phyloP scores from a whole-genome alignment of 92 coral and sea anemone genomes.

The Siderastrea siderea region DNA sequence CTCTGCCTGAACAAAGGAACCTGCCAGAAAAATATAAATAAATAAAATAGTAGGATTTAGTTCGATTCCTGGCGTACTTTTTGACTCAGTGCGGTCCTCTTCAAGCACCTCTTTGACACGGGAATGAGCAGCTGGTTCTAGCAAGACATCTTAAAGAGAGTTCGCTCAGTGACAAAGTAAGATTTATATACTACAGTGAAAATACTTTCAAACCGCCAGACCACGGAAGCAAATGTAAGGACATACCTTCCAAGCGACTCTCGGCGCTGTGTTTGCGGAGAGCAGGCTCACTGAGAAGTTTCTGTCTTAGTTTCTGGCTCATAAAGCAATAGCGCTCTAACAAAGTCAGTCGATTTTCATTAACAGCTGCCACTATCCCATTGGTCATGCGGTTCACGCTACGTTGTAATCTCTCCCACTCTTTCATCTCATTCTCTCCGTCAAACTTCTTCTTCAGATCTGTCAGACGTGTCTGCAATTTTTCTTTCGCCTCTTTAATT shows the following conservation, averaged over 20 bases:
- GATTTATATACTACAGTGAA: neutral
- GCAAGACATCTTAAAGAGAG: too few relatives aligned
- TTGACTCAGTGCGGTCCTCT: too few relatives aligned
- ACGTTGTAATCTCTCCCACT: neutral
- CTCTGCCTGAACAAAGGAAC: conserved; percentile 4
- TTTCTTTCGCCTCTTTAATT: neutral
- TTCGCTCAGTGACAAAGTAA: neutral
- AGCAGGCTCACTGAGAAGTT: neutral
- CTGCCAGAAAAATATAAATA: neutral
- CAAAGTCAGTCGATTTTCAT: conserved; percentile 28
- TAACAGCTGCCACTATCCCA: conserved; percentile 7
- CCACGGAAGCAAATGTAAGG: neutral
- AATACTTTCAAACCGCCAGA: too few relatives aligned
- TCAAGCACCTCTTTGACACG: too few relatives aligned
- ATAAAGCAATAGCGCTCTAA: conserved; percentile 17
- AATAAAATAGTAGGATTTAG: neutral
- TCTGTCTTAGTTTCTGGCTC: neutral
- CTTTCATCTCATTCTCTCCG: neutral
- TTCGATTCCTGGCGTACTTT: too few relatives aligned
- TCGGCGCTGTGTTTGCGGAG: neutral
- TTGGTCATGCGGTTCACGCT: neutral
- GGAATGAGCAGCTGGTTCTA: too few relatives aligned
- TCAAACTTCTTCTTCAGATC: conserved; percentile 10
- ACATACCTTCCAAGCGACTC: conserved; percentile 27
- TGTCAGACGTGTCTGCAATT: neutral